These are phyloP conservation scores for Peromyscus aztecus DNA, from an alignment of 2,797 vertebrate genomes.

Conservation along the genomic window DNA sequence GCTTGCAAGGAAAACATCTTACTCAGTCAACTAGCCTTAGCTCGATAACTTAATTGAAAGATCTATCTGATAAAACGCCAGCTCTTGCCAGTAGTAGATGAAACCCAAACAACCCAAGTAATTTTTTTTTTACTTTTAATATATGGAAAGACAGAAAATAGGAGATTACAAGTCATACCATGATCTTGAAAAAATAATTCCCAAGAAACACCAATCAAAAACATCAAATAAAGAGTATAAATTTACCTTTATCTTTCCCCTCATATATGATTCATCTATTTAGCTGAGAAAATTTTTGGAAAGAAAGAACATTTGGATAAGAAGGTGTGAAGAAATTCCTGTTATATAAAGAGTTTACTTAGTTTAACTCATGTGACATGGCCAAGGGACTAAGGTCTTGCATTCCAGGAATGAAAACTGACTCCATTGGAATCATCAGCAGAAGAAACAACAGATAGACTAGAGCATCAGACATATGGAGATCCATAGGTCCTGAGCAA, in stretches of 20 bases:
- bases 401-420: not conserved
- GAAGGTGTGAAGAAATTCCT: not conserved
- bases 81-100: not conserved
- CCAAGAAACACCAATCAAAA: not conserved
- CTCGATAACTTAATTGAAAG: not conserved
- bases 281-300: not conserved
- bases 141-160: accelerated
- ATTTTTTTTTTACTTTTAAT: not conserved
- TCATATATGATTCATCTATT: not conserved
- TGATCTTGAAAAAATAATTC: not conserved
- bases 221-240: not conserved
- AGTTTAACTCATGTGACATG: not conserved
- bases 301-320: not conserved
- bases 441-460: not conserved
- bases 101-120: not conserved
- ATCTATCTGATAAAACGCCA: not conserved
- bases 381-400: not conserved
- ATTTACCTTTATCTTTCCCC: not conserved
- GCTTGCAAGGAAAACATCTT: not conserved
- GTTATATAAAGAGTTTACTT: not conserved
- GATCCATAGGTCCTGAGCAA: not conserved
- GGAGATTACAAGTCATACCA: not conserved
- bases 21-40: not conserved
- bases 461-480: not conserved
- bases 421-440: not conserved